Evolutionary conservation across 2,797 vertebrate genomes (phyloP), one percentile per base, ranked within the genome.

Genomic region (Tapirus indicus): DNA sequence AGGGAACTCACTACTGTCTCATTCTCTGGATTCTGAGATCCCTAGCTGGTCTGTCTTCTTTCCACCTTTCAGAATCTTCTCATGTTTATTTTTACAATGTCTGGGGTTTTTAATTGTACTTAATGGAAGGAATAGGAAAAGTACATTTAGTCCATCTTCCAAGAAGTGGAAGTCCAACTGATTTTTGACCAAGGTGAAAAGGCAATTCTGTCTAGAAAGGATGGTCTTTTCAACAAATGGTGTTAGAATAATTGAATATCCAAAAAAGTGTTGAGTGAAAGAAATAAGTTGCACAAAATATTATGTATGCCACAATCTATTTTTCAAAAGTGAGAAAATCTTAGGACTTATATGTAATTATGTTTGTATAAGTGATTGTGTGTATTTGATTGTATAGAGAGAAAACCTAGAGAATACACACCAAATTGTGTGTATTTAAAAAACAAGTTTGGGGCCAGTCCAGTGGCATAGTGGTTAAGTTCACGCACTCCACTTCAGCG

Each of bases 291-390:
- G 16, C 27, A 52, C 49, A 82, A 87, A 83, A 88, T 79, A 68
- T 25, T 79, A 25, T 49, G n/a, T 49, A 79, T 64, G 27, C 12
- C 79, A 84, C 32, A 44, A 7, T 69, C 35, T 9, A 27, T 86
- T 88, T 94, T 88, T 92, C 29, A 71, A 84, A 84, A 44, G n/a
- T 66, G 7, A 56, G 66, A 83, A 92, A 74, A 80, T n/a, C 47
- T 49, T 92, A 71, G 18, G 27, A 71, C 9, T 89, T 69, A 78
- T 21, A 32, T 71, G 29, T 23, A 62, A 44, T 64, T 41, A 47
- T 62, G 18, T 92, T 56, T 88, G 4, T 64, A 29, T 52, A 62
- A 85, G 54, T 71, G 66, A 86, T 44, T 75, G 1, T 49, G 13
- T 54, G 2, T 60, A 62, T 84, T 89, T 83, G 68, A 16, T 62